Evolutionary conservation across 2,888 invertebrate species (phyloP), one percentile per base, ranked within the genome.

Genomic region (Timema cristinae): DNA sequence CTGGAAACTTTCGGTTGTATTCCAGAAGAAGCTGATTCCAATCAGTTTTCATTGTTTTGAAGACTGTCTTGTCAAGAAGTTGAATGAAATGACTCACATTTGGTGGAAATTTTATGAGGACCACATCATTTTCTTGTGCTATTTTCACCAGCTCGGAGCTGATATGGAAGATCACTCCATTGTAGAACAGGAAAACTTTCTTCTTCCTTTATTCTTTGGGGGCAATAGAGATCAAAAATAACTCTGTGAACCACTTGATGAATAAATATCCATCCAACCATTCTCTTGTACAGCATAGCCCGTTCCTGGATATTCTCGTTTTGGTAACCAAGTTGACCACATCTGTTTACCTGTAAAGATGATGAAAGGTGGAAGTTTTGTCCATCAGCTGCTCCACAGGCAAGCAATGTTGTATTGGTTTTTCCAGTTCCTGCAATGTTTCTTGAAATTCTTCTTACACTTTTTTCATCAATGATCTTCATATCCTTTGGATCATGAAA

Each of bases 261-360:
- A 59, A 59, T 13, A 59, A 59, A 59, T 59, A 59, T 59, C 59
- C 59, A 59, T 59, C 59, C 59, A 59, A 59, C 59, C 8, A 59
- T 59, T 59, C 6, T 59, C 15, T 59, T 59, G 59, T 13, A 59
- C 59, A 59, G 59, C 59, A 13, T 59, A 59, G 59, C 9, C 10
- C 9, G n/a, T 59, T 59, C 59, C 59, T 7, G 59, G 59, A n/a
- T 59, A 59, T 11, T 59, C 8, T 8, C 15, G 13, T 59, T 7
- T 59, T 59, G 59, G n/a, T 32, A 59, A 13, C 59, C 59, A n/a
- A 13, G 59, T 59, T 59, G 59, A n/a, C 8, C 59, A 59, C 59
- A 59, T 59, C 6, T 59, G 59, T 59, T 59, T 59, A 11, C 59
- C 59, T 13, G 13, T 59, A n/a, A 59, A 59, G 59, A 59, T 59